Percentiles rank a stretch among this genome's conserved stretches.
These are phyloP conservation scores for Apodemia zela DNA, from an alignment of 2,888 invertebrate species.

Conservation along the genomic window DNA sequence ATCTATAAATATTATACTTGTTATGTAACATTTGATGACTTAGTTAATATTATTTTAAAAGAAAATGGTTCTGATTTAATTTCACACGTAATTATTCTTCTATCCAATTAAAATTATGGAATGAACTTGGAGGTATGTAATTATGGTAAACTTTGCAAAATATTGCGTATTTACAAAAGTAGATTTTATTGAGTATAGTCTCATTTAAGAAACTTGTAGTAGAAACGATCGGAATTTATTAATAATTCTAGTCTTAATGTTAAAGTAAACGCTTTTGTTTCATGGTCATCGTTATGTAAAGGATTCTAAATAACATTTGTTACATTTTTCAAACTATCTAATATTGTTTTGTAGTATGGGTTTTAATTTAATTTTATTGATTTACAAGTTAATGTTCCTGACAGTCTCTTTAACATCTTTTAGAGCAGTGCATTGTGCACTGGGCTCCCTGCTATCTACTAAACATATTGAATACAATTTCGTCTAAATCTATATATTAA, in stretches of 20 bases:
- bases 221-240: neutral
- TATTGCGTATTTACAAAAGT: neutral
- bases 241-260: neutral
- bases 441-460: too few relatives aligned
- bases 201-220: neutral
- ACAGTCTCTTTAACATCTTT: too few relatives aligned
- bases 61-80: neutral
- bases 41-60: neutral
- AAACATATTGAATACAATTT: too few relatives aligned
- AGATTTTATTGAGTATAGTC: too few relatives aligned
- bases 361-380: too few relatives aligned
- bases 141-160: neutral
- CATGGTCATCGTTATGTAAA: constrained; percentile 11
- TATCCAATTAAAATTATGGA: neutral
- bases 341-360: neutral
- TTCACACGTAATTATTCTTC: neutral
- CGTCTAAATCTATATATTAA: too few relatives aligned
- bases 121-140: constrained; percentile 2
- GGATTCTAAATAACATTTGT: neutral
- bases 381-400: too few relatives aligned
- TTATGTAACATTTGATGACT: too few relatives aligned
- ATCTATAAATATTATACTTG: too few relatives aligned
- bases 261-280: constrained; percentile 4
- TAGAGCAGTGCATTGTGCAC: too few relatives aligned
- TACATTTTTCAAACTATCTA: neutral